Evolutionary conservation across 2,888 invertebrate species (phyloP), one percentile per base, ranked within the genome.

Genomic region (Torymus auratus): DNA sequence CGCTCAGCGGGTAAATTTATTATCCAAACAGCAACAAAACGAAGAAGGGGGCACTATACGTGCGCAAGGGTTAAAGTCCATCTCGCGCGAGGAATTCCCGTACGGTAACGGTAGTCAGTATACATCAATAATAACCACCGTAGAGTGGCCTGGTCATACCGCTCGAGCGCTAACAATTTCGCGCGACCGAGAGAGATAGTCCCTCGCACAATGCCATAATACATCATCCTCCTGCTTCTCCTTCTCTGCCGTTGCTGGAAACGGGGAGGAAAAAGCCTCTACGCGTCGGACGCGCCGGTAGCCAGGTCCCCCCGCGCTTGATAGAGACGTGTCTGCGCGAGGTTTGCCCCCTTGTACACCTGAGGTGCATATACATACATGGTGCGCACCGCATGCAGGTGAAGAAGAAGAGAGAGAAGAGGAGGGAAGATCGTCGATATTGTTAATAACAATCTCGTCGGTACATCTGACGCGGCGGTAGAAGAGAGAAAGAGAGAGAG

Each of bases 401-500:
- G 52, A 23, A 58, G 41, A 2, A 28, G 7, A 7, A 7, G 7
- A 7, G 7, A 28, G 7, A 28, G 28, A 7, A 17, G n/a, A 41
- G 64, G n/a, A 17, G 28, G 15, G 10, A 23, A 61, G 79, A 79
- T 79, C 64, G 53, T 15, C 67, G 80, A 72, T 76, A 72, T 80
- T 80, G 80, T 80, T 80, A 80, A 72, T 80, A 76, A 80, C 72
- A 76, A 76, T 80, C 76, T 72, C 50, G 67, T 28, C 20, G 67
- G 78, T 14, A 15, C 28, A 69, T 74, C 67, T 70, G 52, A n/a
- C 41, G 55, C 28, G 28, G 28, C 28, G 28, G 28, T 28, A 28
- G 28, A 2, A 28, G 28, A 28, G 3, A 28, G 28, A 28, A 50
- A 14, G 53, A 55, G 41, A 53, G 55, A 61, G 60, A 50, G 41